Evolutionary conservation across 2,113 vertebrate genomes (phyloP), one percentile per base, ranked within the genome.

Genomic region (Scophthalmus maximus): DNA sequence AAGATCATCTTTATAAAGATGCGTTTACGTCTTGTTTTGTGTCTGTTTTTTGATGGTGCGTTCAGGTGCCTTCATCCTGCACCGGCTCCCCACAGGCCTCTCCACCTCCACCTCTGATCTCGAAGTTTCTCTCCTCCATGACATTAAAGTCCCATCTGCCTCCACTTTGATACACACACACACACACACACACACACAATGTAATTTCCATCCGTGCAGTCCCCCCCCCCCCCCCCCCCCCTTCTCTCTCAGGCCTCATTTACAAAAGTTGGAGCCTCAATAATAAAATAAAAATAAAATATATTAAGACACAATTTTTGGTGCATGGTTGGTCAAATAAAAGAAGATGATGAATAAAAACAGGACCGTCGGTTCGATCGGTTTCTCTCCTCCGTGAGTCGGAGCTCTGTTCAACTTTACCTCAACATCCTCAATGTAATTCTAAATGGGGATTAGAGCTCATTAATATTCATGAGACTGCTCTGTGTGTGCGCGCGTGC

Each of bases 191-290:
- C 49, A 38, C 42, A n/a, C 22, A 47, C 72, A 90, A 93, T 92
- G 87, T 90, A 81, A 94, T 93, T 90, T 93, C 84, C 51, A 82
- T 88, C 91, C 85, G 89, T 92, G n/a, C n/a, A n/a, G n/a, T n/a
- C n/a, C n/a, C n/a, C n/a, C n/a, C n/a, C n/a, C n/a, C n/a, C n/a
- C n/a, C n/a, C n/a, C n/a, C n/a, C n/a, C n/a, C n/a, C n/a, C n/a
- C n/a, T 89, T 95, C 95, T 89, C 92, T 96, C 90, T 92, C 89
- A 87, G 76, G 82, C 91, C 90, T 95, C 93, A 94, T 94, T 94
- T 94, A 94, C 89, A 92, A 76, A 90, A 94, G 92, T 49, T 49
- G 4, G 30, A 5, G 30, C 30, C 30, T 32, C 30, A 32, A 4
- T 32, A 32, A 32, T 8, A 32, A 4, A 32, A 4, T 5, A 8